Evolutionary conservation across 2,113 vertebrate genomes (phyloP).

Genomic region (Coracopsis vasa): DNA sequence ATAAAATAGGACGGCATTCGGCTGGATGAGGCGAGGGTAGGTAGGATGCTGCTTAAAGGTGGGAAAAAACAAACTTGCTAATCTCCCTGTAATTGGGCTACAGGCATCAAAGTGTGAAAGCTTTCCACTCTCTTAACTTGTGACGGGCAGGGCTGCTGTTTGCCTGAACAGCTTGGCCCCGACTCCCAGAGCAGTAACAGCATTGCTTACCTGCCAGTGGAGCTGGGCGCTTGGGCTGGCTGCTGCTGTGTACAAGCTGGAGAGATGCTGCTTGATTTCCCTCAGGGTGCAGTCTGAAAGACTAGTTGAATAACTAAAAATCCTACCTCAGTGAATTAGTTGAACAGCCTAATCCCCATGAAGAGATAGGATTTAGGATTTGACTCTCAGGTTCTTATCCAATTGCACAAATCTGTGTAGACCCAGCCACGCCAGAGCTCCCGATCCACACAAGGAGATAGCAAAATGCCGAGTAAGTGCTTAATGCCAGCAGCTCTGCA

Average conservation of each 20-base stretch:
- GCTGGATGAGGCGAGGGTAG: background rate
- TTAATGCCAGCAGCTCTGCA: background rate
- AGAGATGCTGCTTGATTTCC: constrained; percentile 60
- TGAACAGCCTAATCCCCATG: constrained; percentile 65
- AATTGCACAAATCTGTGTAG: constrained; percentile 34
- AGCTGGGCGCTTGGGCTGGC: background rate
- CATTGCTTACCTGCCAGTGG: background rate
- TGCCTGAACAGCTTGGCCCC: background rate
- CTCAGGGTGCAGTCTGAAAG: constrained; percentile 13
- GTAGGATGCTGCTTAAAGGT: background rate
- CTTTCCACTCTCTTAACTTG: no score
- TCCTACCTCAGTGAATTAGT: constrained; percentile 21
- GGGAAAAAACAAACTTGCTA: background rate
- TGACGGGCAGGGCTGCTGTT: background rate
- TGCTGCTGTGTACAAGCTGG: background rate
- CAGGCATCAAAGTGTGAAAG: background rate
- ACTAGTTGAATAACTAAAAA: background rate
- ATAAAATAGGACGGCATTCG: background rate
- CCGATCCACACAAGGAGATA: background rate
- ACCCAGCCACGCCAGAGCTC: background rate
- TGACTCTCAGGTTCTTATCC: constrained; percentile 40
- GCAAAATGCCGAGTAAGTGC: background rate
- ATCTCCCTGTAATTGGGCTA: background rate
- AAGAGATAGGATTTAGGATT: constrained; percentile 65
- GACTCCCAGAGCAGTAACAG: background rate